Base-by-base conservation (phyloP, 2,113 vertebrate species). In the Lucifuga dentata region DNA sequence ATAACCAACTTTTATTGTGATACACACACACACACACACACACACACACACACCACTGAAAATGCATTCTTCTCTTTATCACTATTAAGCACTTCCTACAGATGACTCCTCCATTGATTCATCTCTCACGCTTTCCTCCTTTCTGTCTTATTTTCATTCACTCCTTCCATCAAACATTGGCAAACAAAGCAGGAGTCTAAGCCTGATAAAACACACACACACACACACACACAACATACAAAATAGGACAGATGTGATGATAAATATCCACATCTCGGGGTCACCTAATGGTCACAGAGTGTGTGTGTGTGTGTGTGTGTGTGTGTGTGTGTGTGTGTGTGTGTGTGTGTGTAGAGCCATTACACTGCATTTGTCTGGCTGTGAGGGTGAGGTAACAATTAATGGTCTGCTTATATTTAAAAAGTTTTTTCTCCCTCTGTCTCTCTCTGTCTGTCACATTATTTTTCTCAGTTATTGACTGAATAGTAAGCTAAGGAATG, bases 211-310 rank as follows among this genome's bases (percentile, higher is more conserved):
- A 80, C 67, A 75, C 46, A 66, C 46, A 76, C 71, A 75, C 32
- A 52, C 59, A 83, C 81, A 84, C 72, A 78, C 67, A 84, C 77
- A 80, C 61, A 72, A 72, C 56, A 66, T 81, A 74, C 11, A 26
- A 3, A 56, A 16, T 64, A 76, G 64, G 79, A 86, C 80, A 86
- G 78, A 86, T 86, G 84, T 73, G 74, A 73, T 84, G 86, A 89
- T 86, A 77, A 78, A 80, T 85, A 76, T 85, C 36, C 55, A 32
- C 35, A 7, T 56, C 64, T 41, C 20, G 60, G 73, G 88, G 84
- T 91, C 78, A 85, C 55, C 51, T 36, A 19, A 63, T 64, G 80
- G 89, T 74, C 85, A 60, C 35, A 17, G 1, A 43, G 26, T 59
- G 71, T 64, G 59, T 29, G 46, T 45, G 57, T 45, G 20, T 33